Evolutionary conservation across 2,113 vertebrate genomes (phyloP), one percentile per base, ranked within the genome.

Genomic region (Machaerirhynchus nigripectus): DNA sequence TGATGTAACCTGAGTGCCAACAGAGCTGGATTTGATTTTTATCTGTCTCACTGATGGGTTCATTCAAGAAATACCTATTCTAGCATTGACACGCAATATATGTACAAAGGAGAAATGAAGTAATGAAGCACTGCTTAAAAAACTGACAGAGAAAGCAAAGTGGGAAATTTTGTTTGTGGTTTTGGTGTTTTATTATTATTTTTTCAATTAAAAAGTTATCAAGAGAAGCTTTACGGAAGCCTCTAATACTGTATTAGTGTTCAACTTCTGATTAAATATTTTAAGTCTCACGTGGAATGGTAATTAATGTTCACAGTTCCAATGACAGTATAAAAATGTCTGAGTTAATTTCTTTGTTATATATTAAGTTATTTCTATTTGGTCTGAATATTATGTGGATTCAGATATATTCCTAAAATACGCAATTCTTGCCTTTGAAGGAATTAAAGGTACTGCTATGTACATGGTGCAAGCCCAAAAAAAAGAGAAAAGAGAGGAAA

Each of bases 11-110:
- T 79, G 79, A 53, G 33, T 49, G 64, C 53, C 55, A 78, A 42
- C 79, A 93, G 83, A 84, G 31, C 64, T 94, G 79, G 73, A 86
- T 93, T 94, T 90, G 9, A 65, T 77, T 86, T 90, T 88, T 74
- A 12, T 26, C 20, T 87, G 18, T 68, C 57, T 89, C 18, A 33
- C 16, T 87, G 46, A 71, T 79, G 0, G 83, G 63, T 67, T 76
- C 0, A 9, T 61, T 90, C 19, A 22, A 49, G 63, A 59, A 77
- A 28, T 61, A 56, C 14, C 2, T 57, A 4, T 69, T 89, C 28
- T 90, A 84, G 92, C 13, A 7, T 5, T 49, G 60, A 8, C 37
- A 56, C 10, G 15, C 40, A 84, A 52, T 30, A 4, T 8, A 31
- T 40, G 31, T 56, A 20, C 9, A 39, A 59, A 69, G 30, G 47